These are phyloP conservation scores for Lasioglossum oenotherae DNA, from an alignment of 2,888 invertebrate species.

Conservation along the genomic window DNA sequence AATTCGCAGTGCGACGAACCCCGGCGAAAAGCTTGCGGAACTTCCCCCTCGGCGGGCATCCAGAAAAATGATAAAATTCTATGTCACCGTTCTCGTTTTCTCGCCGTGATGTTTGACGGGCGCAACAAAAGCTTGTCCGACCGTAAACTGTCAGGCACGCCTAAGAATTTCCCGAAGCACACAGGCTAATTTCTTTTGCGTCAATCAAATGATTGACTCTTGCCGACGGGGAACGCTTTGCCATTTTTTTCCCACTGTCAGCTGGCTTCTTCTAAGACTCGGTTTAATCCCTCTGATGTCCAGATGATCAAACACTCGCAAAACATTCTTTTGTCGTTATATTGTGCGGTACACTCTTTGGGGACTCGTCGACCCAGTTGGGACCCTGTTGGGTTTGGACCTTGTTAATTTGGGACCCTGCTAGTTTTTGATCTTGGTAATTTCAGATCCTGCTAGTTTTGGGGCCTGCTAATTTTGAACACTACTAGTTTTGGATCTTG, in stretches of 20 bases:
- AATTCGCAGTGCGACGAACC: constrained; percentile 50
- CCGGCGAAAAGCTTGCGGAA: constrained; percentile 46
- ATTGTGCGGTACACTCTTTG: background rate
- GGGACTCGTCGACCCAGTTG: no score
- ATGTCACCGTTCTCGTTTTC: background rate
- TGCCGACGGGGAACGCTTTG: background rate
- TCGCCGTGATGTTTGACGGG: no score
- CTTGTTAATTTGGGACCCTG: background rate
- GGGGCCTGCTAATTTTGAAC: background rate
- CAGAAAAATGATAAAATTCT: constrained; percentile 32
- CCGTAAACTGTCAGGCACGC: background rate
- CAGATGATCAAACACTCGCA: background rate
- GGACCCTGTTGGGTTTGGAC: no score
- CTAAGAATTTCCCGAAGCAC: background rate
- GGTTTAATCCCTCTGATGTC: background rate
- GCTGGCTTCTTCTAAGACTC: background rate
- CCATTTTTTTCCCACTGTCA: background rate
- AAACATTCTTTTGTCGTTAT: background rate
- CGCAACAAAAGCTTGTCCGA: constrained; percentile 2
- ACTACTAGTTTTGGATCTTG: background rate
- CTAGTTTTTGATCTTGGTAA: background rate
- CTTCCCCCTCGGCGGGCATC: constrained; percentile 12
- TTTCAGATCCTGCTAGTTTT: background rate
- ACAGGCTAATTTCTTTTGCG: background rate
- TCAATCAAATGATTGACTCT: background rate